phyloP scores from a whole-genome alignment of 2,888 invertebrate genomes.

The Mesorhabditis belari region DNA sequence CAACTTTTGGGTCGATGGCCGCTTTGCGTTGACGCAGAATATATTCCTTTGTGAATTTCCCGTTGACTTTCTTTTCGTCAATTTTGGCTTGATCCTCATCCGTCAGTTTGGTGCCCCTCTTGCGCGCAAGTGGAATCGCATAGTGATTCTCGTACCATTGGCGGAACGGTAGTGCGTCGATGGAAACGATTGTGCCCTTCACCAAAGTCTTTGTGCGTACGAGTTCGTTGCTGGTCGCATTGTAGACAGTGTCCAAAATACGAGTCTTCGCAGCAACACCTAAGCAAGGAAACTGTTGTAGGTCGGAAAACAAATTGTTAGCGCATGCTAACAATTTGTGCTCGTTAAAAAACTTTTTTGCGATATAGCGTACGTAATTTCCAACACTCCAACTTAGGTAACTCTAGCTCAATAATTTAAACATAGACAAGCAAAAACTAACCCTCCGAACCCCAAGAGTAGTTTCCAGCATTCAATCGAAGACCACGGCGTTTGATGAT shows the following conservation, averaged over 20 bases:
- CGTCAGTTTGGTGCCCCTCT: constrained; percentile 70
- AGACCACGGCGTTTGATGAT: constrained; percentile 91
- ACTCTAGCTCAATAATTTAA: no score
- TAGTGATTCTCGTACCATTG: no score
- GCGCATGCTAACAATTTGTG: no score
- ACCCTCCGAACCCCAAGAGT: constrained; percentile 98
- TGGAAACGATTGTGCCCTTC: constrained; percentile 63
- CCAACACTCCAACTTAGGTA: no score
- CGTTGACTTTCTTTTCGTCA: constrained; percentile 77
- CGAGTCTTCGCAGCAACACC: constrained; percentile 95
- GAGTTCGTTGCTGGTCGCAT: constrained; percentile 98
- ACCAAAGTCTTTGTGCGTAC: constrained; percentile 98
- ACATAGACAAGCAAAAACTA: constrained; percentile 54
- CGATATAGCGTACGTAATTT: no score
- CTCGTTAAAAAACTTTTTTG: no score
- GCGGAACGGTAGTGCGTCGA: constrained; percentile 58
- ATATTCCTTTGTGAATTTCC: constrained; percentile 71
- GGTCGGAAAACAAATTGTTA: no score
- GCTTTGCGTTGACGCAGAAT: constrained; percentile 81
- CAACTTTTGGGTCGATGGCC: constrained; percentile 84
- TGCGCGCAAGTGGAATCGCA: constrained; percentile 85
- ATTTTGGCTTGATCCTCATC: constrained; percentile 88
- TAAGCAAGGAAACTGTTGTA: no score
- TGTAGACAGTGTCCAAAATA: no score
- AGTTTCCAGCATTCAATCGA: constrained; percentile 87